A percentile compares a stretch with the other conserved stretches of the same genome.
Conservation (phyloP, 2,888 invertebrate species). For the Tipula unca region DNA sequence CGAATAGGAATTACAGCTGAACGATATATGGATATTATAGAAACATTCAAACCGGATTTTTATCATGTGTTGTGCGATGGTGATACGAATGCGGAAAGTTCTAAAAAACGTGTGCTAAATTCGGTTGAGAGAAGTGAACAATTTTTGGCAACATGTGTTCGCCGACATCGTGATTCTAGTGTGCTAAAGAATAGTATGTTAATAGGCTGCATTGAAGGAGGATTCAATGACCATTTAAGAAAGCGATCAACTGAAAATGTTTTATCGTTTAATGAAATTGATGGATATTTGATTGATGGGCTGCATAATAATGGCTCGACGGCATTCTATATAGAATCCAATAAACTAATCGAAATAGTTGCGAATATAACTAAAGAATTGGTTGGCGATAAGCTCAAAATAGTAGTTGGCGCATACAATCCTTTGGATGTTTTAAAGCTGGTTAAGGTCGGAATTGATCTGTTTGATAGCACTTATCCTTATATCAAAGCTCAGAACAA, state of each 20-base stretch:
- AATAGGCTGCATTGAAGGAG: constrained; percentile 51
- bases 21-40: constrained; percentile 68
- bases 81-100: constrained; percentile 46
- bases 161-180: constrained; percentile 52
- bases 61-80: constrained; percentile 73
- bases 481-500: constrained; percentile 59
- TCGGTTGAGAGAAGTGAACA: constrained; percentile 58
- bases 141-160: constrained; percentile 61
- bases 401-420: constrained; percentile 72
- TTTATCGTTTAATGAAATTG: constrained; percentile 46
- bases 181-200: constrained; percentile 41
- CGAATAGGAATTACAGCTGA: constrained; percentile 56
- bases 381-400: constrained; percentile 58
- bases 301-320: constrained; percentile 63
- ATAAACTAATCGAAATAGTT: constrained; percentile 52
- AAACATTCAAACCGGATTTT: constrained; percentile 70
- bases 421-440: constrained; percentile 64
- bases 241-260: constrained; percentile 53
- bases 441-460: constrained; percentile 69
- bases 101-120: constrained; percentile 61
- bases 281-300: constrained; percentile 75
- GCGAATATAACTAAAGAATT: constrained; percentile 48
- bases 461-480: constrained; percentile 83
- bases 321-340: constrained; percentile 44
- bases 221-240: constrained; percentile 56